phyloP scores from a whole-genome alignment of 2,113 vertebrate species.

The Elanoides forficatus region DNA sequence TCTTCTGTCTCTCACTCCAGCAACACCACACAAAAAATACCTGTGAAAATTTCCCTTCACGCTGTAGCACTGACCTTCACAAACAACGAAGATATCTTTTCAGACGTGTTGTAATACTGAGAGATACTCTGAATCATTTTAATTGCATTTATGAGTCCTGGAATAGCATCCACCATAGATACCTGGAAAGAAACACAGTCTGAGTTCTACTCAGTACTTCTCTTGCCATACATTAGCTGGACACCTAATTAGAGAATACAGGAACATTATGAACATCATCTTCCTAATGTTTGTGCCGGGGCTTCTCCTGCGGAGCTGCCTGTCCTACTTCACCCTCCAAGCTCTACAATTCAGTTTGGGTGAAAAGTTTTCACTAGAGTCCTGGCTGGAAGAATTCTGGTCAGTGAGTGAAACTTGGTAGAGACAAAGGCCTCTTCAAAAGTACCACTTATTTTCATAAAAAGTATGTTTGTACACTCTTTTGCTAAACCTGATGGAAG shows the following conservation, averaged over 20 bases:
- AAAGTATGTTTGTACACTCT: neutral
- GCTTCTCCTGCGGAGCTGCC: neutral
- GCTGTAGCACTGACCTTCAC: constrained; percentile 80
- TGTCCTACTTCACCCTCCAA: neutral
- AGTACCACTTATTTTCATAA: neutral
- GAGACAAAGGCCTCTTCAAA: neutral
- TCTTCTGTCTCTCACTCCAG: neutral
- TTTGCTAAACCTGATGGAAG: neutral
- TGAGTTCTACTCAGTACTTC: neutral
- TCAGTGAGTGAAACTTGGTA: neutral
- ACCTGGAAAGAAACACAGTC: constrained; percentile 74
- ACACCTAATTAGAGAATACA: neutral
- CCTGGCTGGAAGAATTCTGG: neutral
- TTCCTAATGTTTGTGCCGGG: neutral
- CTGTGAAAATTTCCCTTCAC: neutral
- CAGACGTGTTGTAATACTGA: constrained; percentile 92
- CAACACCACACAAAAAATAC: neutral
- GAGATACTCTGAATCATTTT: constrained; percentile 91
- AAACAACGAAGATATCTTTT: constrained; percentile 91
- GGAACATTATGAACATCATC: accelerated
- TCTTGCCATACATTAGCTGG: neutral
- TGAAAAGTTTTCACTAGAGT: neutral
- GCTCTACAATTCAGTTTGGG: neutral
- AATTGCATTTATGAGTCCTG: constrained; percentile 89
- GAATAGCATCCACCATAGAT: constrained; percentile 89